Evolutionary conservation across 2,113 vertebrate genomes (phyloP).

Genomic region (Colius striatus): DNA sequence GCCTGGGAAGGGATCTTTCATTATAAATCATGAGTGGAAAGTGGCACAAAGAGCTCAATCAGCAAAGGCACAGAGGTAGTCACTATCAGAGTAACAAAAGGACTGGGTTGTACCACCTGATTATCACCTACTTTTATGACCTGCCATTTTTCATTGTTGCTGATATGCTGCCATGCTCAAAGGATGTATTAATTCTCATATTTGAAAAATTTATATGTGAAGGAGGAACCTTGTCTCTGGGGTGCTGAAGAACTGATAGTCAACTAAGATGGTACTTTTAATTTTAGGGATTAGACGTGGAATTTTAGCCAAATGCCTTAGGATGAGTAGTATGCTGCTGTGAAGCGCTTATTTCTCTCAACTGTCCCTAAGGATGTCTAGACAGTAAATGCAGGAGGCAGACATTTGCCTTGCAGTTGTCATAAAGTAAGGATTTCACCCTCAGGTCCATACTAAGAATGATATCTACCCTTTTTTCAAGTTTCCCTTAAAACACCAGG

Average conservation of each 20-base stretch:
- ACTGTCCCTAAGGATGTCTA: background rate
- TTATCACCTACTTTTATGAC: background rate
- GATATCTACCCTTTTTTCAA: background rate
- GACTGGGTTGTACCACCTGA: background rate
- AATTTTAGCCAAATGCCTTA: background rate
- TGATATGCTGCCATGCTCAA: background rate
- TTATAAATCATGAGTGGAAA: background rate
- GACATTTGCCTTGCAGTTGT: background rate
- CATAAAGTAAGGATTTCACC: constrained; percentile 16
- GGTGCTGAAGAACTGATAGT: background rate
- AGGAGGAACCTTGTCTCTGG: background rate
- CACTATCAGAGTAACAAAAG: background rate
- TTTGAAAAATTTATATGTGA: background rate
- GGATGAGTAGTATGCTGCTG: background rate
- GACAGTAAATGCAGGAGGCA: background rate
- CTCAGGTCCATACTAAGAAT: background rate
- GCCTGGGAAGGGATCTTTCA: background rate
- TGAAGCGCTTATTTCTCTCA: background rate
- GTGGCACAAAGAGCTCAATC: background rate
- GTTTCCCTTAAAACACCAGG: background rate
- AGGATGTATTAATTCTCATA: background rate
- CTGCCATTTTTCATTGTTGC: background rate
- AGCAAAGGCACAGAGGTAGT: background rate
- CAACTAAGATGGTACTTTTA: background rate
- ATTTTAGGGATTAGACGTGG: background rate